phyloP scores from a whole-genome alignment of 2,113 vertebrate species.

The Neopipo cinnamomea region DNA sequence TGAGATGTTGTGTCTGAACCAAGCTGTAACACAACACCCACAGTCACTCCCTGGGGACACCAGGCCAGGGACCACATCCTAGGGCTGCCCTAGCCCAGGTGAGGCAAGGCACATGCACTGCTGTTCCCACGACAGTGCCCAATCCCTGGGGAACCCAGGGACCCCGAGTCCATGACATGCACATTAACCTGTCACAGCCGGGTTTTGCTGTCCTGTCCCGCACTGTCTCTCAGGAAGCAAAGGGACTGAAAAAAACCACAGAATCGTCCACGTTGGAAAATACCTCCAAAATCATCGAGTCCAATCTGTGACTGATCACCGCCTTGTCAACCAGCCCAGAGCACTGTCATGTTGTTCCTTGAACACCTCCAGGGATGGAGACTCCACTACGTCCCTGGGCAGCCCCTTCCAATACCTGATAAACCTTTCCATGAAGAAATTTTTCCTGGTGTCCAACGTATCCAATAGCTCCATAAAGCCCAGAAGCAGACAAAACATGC shows the following conservation, averaged over 20 bases:
- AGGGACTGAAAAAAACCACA: background rate
- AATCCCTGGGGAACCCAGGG: background rate
- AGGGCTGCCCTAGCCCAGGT: background rate
- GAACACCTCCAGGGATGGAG: background rate
- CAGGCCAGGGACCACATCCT: background rate
- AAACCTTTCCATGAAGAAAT: background rate
- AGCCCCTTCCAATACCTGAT: background rate
- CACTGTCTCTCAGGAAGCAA: background rate
- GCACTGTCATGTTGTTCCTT: background rate
- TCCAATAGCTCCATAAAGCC: background rate
- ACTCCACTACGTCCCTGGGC: background rate
- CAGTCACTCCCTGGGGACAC: background rate
- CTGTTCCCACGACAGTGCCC: background rate
- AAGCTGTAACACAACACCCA: fast-evolving
- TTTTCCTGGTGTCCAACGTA: background rate
- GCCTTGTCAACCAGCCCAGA: background rate
- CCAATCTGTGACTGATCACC: too few species aligned
- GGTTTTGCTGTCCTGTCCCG: background rate
- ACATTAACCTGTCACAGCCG: background rate
- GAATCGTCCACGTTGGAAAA: background rate
- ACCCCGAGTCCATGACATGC: fast-evolving
- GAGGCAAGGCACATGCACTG: background rate
- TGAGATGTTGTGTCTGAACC: fast-evolving
- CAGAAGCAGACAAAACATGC: fast-evolving
- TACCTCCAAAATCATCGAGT: background rate